These are phyloP conservation scores for Puffinus mauretanicus DNA, from an alignment of 2,113 vertebrate genomes.

Conservation along the genomic window DNA sequence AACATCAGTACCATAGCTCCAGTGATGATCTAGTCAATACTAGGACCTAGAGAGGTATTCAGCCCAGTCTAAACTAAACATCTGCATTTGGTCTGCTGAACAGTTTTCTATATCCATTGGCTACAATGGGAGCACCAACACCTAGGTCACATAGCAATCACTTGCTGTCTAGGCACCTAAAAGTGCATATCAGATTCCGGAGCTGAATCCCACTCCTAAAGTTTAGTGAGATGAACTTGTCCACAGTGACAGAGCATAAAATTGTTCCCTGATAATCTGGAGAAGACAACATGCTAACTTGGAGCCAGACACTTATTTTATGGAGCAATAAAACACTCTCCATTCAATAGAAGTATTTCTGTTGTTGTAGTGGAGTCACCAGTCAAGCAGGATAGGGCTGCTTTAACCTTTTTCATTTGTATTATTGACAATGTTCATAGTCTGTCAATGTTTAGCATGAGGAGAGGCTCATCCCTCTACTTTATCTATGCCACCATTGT, in stretches of 20 bases:
- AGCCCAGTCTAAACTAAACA: background rate
- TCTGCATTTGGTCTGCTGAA: background rate
- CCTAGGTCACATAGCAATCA: background rate
- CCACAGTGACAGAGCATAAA: background rate
- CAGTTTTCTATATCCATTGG: background rate
- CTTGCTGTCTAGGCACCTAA: background rate
- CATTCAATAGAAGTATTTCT: background rate
- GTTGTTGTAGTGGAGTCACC: background rate
- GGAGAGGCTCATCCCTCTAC: background rate
- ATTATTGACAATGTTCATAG: background rate
- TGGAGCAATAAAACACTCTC: background rate
- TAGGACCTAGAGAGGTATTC: background rate
- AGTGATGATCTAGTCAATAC: background rate
- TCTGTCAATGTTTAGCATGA: background rate
- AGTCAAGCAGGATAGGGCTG: background rate
- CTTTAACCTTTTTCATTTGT: background rate
- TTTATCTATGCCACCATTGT: background rate
- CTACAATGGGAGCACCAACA: background rate
- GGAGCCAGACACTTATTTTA: background rate
- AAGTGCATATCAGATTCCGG: background rate
- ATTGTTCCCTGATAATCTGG: background rate
- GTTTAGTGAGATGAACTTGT: background rate
- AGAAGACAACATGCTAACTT: background rate
- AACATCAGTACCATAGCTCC: background rate
- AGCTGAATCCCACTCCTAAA: background rate